These are phyloP conservation scores for Chrysolina americana DNA, from an alignment of 2,888 invertebrate species.

Conservation along the genomic window DNA sequence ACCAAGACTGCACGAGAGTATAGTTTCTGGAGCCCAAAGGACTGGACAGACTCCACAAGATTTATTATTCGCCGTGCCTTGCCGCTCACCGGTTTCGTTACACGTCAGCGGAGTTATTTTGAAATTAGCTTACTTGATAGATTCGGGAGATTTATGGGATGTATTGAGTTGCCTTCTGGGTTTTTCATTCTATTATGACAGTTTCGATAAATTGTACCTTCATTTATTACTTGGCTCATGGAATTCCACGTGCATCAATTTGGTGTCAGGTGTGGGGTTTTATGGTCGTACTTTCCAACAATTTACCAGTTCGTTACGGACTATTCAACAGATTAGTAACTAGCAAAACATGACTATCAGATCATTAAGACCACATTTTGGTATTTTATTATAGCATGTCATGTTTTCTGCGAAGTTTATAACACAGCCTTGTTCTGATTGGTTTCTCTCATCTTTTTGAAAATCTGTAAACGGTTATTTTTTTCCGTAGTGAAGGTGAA, in stretches of 20 bases:
- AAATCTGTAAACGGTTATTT: too few relatives aligned
- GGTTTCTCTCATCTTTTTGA: too few relatives aligned
- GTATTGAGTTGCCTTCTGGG: conserved; percentile 2
- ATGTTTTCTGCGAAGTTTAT: too few relatives aligned
- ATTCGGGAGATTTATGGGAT: conserved; percentile 34
- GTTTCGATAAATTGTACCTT: neutral
- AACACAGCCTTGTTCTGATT: too few relatives aligned
- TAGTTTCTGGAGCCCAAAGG: neutral
- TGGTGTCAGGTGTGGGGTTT: neutral
- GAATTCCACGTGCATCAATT: neutral
- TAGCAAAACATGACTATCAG: too few relatives aligned
- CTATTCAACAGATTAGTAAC: too few relatives aligned
- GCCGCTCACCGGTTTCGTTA: conserved; percentile 26
- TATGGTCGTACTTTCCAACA: neutral
- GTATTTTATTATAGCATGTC: too few relatives aligned
- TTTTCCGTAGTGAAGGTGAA: too few relatives aligned
- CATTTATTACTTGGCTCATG: neutral
- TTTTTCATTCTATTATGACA: neutral
- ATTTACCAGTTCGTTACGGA: too few relatives aligned
- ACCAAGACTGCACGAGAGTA: neutral
- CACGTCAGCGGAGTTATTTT: conserved; percentile 32
- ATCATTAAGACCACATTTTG: too few relatives aligned
- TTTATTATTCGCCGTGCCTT: conserved; percentile 36
- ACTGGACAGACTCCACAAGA: conserved; percentile 23
- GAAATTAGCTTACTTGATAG: conserved; percentile 39